phyloP scores from a whole-genome alignment of 2,113 vertebrate species.

The Chrysemys picta region DNA sequence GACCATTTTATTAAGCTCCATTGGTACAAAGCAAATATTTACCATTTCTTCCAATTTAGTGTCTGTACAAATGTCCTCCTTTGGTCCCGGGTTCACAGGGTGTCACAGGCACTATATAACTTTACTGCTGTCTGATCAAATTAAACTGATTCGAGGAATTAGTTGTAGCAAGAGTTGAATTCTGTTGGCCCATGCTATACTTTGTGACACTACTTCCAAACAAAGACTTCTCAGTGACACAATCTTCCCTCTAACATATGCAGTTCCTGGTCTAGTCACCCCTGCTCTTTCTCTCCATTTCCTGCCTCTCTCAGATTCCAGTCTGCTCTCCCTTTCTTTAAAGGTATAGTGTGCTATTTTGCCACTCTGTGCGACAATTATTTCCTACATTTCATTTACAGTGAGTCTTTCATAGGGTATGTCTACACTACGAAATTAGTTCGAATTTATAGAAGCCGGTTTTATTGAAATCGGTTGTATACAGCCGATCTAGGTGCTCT shows the following conservation, averaged over 20 bases:
- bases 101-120: background rate
- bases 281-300: background rate
- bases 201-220: background rate
- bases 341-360: rapidly evolving
- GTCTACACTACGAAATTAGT: too few species aligned
- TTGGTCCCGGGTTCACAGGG: background rate
- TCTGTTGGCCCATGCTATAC: background rate
- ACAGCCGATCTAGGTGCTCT: too few species aligned
- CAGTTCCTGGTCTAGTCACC: background rate
- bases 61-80: background rate
- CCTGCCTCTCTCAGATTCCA: background rate
- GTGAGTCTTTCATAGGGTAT: background rate
- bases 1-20: slow-evolving; percentile 43
- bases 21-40: background rate
- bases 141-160: slow-evolving; percentile 16
- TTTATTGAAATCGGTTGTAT: too few species aligned
- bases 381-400: background rate
- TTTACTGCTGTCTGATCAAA: slow-evolving; percentile 1
- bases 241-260: background rate
- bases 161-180: background rate
- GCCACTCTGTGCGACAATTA: background rate
- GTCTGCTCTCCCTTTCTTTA: background rate
- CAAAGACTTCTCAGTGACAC: background rate
- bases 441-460: too few species aligned
- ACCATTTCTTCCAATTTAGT: slow-evolving; percentile 26